Conservation (phyloP, 2,888 invertebrate genomes). For the Calliopum simillimum region DNA sequence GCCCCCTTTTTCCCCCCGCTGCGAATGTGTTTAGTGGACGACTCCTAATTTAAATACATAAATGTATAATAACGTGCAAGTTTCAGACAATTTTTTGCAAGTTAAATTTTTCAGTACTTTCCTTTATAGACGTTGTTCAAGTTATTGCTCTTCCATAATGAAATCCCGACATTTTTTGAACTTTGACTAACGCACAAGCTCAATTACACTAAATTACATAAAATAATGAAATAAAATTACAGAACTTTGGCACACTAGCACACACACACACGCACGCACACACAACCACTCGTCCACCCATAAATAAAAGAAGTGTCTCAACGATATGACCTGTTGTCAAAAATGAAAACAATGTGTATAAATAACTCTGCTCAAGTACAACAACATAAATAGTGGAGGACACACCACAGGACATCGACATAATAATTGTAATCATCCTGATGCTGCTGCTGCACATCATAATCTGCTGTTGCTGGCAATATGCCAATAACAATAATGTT, state of each 20-base stretch:
- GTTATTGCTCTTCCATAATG: too few species aligned
- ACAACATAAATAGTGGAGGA: slow-evolving; percentile 1
- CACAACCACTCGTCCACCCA: neutral
- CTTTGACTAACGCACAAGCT: too few species aligned
- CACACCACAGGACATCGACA: slow-evolving; percentile 25
- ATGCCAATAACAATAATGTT: slow-evolving; percentile 16
- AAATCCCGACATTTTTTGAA: too few species aligned
- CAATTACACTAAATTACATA: neutral
- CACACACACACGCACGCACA: neutral
- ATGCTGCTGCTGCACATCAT: slow-evolving; percentile 13
- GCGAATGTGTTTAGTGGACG: too few species aligned
- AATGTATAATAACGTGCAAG: too few species aligned
- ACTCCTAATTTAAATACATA: too few species aligned
- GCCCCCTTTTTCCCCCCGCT: too few species aligned
- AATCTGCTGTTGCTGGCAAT: slow-evolving; percentile 21
- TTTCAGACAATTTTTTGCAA: too few species aligned
- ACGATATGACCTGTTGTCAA: too few species aligned
- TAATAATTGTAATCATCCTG: slow-evolving; percentile 32
- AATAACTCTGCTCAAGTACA: slow-evolving; percentile 7
- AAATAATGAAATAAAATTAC: neutral
- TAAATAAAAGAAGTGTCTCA: too few species aligned
- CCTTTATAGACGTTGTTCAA: too few species aligned
- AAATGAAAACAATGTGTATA: neutral
- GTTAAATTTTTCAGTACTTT: too few species aligned
- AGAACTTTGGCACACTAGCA: neutral